These are phyloP conservation scores for Halictus quadricinctus DNA, from an alignment of 2,888 invertebrate genomes.

Conservation along the genomic window DNA sequence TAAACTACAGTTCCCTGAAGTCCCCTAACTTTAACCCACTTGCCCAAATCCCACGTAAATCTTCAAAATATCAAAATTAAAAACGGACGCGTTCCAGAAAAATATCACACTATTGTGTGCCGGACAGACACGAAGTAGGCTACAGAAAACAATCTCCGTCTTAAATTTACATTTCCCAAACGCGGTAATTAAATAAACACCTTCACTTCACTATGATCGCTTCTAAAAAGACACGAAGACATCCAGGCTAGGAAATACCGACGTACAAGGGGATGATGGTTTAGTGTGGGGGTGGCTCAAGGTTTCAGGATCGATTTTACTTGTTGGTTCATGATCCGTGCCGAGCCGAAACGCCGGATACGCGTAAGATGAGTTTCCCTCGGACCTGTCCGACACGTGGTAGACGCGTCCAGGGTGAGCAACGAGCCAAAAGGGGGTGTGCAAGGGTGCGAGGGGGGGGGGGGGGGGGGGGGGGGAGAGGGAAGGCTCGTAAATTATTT, in stretches of 20 bases:
- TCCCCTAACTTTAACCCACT: too few species aligned
- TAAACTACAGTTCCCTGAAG: too few species aligned
- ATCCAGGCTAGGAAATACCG: not conserved
- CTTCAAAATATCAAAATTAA: too few species aligned
- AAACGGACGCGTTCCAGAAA: too few species aligned
- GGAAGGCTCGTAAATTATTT: conserved; percentile 79
- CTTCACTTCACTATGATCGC: not conserved
- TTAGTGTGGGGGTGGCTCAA: not conserved
- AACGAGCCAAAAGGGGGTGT: conserved; percentile 9
- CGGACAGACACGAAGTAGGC: too few species aligned
- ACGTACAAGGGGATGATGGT: not conserved
- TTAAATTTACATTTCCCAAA: not conserved
- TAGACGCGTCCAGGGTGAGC: conserved; percentile 5
- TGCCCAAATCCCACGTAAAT: too few species aligned
- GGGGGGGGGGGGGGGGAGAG: not conserved
- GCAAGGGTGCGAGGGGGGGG: conserved; percentile 39
- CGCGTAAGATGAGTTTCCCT: conserved; percentile 2
- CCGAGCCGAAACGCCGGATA: not conserved
- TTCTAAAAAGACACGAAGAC: not conserved
- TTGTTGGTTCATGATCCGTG: not conserved
- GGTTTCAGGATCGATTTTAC: conserved; percentile 1
- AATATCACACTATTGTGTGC: too few species aligned
- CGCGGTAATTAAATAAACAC: not conserved
- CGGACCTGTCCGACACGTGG: conserved; percentile 23
- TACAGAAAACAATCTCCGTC: too few species aligned